These are phyloP conservation scores for Rhinopomastus cyanomelas DNA, from an alignment of 2,113 vertebrate genomes.

Conservation along the genomic window DNA sequence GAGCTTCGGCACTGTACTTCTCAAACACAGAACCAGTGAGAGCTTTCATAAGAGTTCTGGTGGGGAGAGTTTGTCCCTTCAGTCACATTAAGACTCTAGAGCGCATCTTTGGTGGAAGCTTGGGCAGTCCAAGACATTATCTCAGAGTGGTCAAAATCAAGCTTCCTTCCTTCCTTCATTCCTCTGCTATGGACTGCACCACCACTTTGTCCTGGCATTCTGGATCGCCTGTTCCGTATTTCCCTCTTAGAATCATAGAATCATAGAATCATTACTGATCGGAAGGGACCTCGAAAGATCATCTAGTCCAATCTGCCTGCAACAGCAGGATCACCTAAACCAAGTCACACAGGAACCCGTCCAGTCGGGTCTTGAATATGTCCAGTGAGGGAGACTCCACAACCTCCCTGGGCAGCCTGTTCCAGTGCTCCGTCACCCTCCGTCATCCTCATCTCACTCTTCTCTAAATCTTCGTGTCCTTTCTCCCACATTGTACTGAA, in stretches of 20 bases:
- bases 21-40: background rate
- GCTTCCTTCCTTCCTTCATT: background rate
- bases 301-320: too few species aligned
- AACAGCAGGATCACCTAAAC: too few species aligned
- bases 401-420: too few species aligned
- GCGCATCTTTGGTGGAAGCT: background rate
- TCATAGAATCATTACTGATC: too few species aligned
- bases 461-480: too few species aligned
- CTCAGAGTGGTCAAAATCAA: background rate
- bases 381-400: too few species aligned
- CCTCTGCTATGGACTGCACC: background rate
- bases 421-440: too few species aligned
- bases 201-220: background rate
- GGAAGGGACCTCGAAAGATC: too few species aligned
- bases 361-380: too few species aligned
- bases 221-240: background rate
- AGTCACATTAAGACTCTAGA: background rate
- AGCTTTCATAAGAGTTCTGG: background rate
- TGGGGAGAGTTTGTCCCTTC: background rate
- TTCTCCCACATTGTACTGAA: background rate
- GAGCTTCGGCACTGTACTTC: background rate
- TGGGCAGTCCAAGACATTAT: background rate
- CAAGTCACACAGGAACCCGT: too few species aligned
- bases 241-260: too few species aligned
- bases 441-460: too few species aligned